Conservation (phyloP, 2,888 invertebrate species). For the Augochlorella aurata region DNA sequence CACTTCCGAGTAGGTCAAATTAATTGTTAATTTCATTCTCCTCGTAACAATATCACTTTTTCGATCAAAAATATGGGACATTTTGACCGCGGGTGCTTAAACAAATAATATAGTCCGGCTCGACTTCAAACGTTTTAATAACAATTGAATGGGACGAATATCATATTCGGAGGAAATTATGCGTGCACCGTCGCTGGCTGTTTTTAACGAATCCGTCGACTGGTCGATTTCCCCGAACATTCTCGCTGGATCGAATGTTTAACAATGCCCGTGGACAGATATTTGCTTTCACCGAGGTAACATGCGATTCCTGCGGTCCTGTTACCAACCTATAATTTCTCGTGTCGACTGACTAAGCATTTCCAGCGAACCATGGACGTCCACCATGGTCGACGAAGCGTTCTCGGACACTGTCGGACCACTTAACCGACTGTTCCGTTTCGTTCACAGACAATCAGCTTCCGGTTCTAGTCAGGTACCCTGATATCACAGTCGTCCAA, state of each 20-base stretch:
- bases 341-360: constrained; percentile 75
- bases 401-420: constrained; percentile 66
- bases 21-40: no score
- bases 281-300: constrained; percentile 50
- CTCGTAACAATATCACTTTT: no score
- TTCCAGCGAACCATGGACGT: constrained; percentile 62
- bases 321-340: constrained; percentile 67
- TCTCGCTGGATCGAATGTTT: constrained; percentile 34
- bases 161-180: no score
- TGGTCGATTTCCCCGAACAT: neutral
- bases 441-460: constrained; percentile 57
- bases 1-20: no score
- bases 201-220: no score
- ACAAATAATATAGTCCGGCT: no score
- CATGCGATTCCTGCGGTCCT: constrained; percentile 47
- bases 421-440: constrained; percentile 70
- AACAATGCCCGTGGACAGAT: constrained; percentile 31
- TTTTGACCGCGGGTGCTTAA: no score
- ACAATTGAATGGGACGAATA: no score
- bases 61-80: no score
- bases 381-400: constrained; percentile 58
- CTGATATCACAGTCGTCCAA: constrained; percentile 42
- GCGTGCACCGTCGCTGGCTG: no score
- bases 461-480: constrained; percentile 45
- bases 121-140: no score